Conservation (phyloP, 1,140 invertebrate genomes). For the Bombus huntii region DNA sequence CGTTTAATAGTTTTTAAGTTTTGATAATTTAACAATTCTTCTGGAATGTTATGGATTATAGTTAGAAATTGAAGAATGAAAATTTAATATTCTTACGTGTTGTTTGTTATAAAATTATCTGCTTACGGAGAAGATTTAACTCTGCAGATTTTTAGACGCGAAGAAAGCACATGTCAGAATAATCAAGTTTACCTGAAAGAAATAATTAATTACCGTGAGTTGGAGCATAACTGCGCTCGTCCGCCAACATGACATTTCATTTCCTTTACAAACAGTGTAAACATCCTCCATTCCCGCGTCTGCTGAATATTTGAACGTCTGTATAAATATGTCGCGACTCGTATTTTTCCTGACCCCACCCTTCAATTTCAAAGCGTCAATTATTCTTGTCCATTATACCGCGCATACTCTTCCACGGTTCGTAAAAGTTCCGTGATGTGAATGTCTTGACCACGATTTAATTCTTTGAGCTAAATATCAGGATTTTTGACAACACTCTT, state of each 20-base stretch:
- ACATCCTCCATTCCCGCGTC: conserved; percentile 12
- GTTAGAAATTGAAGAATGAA: not conserved
- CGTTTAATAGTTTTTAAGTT: not conserved
- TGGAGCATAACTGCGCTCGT: not conserved
- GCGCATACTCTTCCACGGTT: not conserved
- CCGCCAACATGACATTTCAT: conserved; percentile 28
- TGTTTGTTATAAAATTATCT: not conserved
- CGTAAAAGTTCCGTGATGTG: not conserved
- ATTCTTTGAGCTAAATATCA: not conserved
- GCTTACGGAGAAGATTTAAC: not conserved
- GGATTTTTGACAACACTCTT: not conserved
- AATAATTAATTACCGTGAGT: conserved; percentile 27
- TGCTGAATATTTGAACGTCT: conserved; percentile 37
- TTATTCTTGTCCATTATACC: conserved; percentile 20
- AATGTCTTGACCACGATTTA: not conserved
- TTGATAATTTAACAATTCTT: not conserved
- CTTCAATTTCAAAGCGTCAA: not conserved
- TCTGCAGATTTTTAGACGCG: too few species aligned
- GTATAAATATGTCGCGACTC: conserved; percentile 36
- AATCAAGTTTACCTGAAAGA: conserved; percentile 17
- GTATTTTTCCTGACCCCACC: conserved; percentile 10
- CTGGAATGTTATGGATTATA: not conserved
- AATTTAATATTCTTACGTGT: not conserved
- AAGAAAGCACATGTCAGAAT: conserved; percentile 11
- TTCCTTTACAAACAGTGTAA: conserved; percentile 26